Percentiles rank a stretch among this genome's conserved stretches.
Evolutionary conservation across 1,140 invertebrate genomes (phyloP).

Genomic region (Trachymyrmex cornetzi): DNA sequence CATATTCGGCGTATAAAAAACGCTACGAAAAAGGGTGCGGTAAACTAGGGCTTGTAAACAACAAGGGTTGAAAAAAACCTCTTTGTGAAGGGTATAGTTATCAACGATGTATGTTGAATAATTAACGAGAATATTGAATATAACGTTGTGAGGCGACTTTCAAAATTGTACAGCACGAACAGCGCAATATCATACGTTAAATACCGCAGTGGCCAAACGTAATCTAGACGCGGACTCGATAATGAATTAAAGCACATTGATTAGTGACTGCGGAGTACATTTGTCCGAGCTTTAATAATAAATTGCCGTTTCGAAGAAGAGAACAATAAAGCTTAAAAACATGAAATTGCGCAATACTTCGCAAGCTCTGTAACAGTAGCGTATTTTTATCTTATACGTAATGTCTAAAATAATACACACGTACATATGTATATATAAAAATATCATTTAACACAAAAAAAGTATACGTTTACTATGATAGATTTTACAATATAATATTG

Average conservation of each 20-base stretch:
- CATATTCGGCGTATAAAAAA: neutral
- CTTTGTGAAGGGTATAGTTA: neutral
- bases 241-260: conserved; percentile 8
- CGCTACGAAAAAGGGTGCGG: no score
- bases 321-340: neutral
- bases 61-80: neutral
- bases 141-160: neutral
- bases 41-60: no score
- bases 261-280: neutral
- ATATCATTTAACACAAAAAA: neutral
- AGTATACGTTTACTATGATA: neutral
- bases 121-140: conserved; percentile 36
- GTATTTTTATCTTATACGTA: neutral
- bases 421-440: neutral
- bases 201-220: neutral
- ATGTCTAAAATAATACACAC: neutral
- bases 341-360: conserved; percentile 40
- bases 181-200: neutral
- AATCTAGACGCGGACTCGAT: neutral
- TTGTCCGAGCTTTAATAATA: neutral
- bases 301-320: neutral
- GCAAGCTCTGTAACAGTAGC: neutral
- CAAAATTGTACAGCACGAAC: neutral
- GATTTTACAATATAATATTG: neutral
- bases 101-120: neutral